These are phyloP conservation scores for Rotaria magnacalcarata DNA, from an alignment of 2,888 invertebrate species.

Conservation along the genomic window DNA sequence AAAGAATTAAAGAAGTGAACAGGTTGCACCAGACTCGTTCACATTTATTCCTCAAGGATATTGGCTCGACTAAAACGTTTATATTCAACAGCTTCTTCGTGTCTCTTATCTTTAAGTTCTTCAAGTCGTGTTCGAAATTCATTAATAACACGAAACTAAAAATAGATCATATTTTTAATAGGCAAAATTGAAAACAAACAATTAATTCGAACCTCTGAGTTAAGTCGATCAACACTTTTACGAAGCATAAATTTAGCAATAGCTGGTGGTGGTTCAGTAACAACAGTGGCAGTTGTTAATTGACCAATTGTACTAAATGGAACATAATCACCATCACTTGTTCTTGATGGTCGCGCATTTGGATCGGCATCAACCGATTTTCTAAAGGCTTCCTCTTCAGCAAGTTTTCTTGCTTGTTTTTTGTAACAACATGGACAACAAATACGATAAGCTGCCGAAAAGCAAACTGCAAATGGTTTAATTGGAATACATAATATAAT, in stretches of 20 bases:
- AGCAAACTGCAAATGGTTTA: neutral
- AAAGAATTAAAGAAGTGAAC: no score
- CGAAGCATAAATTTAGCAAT: neutral
- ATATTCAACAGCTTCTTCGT: neutral
- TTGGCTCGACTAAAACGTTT: neutral
- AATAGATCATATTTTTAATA: neutral
- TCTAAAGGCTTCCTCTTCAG: neutral
- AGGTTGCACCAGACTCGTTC: neutral
- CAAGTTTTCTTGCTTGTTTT: neutral
- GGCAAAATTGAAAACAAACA: neutral
- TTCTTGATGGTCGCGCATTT: neutral
- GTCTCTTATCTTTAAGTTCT: neutral
- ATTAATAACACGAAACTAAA: neutral
- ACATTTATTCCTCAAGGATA: neutral
- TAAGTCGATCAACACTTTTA: slow-evolving; percentile 15
- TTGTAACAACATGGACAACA: neutral
- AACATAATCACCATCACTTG: neutral
- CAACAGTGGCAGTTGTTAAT: neutral
- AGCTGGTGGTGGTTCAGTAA: neutral
- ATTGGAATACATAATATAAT: neutral
- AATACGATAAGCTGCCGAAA: neutral
- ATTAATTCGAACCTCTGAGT: neutral
- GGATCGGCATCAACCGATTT: neutral
- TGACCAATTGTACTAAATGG: neutral
- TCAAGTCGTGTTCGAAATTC: neutral